phyloP scores from a whole-genome alignment of 2,113 vertebrate species.

The Asarcornis scutulata region DNA sequence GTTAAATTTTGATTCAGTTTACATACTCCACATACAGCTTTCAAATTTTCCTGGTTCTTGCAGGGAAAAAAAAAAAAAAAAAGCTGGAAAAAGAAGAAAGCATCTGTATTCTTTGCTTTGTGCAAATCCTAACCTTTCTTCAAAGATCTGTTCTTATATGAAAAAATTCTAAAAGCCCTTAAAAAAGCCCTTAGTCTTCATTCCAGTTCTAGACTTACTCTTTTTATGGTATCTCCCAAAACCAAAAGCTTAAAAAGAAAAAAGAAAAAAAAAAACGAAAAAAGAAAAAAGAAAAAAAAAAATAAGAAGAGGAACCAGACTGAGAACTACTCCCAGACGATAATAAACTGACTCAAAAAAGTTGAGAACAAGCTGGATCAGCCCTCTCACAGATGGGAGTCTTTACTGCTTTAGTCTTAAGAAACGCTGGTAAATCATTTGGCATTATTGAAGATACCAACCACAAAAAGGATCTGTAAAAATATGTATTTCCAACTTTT shows the following conservation, averaged over 20 bases:
- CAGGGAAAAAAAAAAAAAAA: background rate
- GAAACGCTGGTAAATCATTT: conserved; percentile 33
- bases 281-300: background rate
- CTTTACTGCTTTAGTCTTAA: conserved; percentile 25
- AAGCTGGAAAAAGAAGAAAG: background rate
- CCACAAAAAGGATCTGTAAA: conserved; percentile 41
- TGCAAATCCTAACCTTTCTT: background rate
- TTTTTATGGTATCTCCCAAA: background rate
- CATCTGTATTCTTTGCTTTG: background rate
- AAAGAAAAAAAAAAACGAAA: too few relatives aligned
- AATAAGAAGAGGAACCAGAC: background rate
- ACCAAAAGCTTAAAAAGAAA: background rate
- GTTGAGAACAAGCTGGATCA: conserved; percentile 32
- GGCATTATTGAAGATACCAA: conserved; percentile 49
- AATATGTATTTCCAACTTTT: conserved; percentile 31
- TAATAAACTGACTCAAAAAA: conserved; percentile 12
- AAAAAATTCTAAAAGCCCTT: background rate
- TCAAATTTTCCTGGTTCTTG: background rate
- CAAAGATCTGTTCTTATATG: background rate
- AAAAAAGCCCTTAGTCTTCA: background rate
- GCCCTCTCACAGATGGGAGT: background rate
- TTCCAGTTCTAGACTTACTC: background rate
- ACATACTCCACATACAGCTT: background rate
- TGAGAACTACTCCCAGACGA: conserved; percentile 11
- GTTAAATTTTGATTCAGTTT: background rate